A percentile compares a stretch with the other conserved stretches of the same genome.
Conservation (phyloP, 2,113 vertebrate species). For the Scophthalmus maximus region DNA sequence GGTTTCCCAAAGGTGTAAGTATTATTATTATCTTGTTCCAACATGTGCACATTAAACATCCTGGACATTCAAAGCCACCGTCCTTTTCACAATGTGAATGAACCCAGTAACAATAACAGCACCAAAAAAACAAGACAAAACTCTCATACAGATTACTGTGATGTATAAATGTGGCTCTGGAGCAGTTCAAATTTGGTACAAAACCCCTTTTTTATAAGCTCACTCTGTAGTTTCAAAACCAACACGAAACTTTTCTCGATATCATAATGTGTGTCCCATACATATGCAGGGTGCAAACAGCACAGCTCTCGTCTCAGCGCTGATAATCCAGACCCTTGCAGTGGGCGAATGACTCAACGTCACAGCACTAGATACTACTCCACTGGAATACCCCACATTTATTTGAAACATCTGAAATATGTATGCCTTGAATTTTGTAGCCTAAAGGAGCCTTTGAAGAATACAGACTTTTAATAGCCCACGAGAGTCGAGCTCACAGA, state of each 20-base stretch:
- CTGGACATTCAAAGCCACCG: constrained; percentile 36
- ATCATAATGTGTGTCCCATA: constrained; percentile 12
- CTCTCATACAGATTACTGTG: not conserved
- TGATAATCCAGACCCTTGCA: constrained; percentile 35
- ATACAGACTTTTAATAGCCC: constrained; percentile 52
- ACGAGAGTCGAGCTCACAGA: constrained; percentile 19
- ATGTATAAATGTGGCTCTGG: not conserved
- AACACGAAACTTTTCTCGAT: not conserved
- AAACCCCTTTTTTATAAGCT: too few relatives aligned
- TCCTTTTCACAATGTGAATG: not conserved
- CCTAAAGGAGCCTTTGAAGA: constrained; percentile 45
- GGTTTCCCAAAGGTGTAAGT: constrained; percentile 41
- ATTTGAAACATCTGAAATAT: constrained; percentile 60
- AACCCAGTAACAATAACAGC: not conserved
- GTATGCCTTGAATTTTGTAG: constrained; percentile 43
- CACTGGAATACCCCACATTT: constrained; percentile 35
- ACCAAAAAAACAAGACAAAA: not conserved
- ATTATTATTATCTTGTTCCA: constrained; percentile 45
- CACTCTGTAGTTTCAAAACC: not conserved
- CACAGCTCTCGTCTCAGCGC: constrained; percentile 10
- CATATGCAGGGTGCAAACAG: constrained; percentile 12
- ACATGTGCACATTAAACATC: constrained; percentile 35
- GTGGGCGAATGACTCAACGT: constrained; percentile 55
- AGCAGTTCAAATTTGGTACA: not conserved
- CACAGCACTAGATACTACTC: constrained; percentile 41